These are phyloP conservation scores for Pipistrellus pipistrellus DNA, from an alignment of 2,797 vertebrate species.

Conservation along the genomic window DNA sequence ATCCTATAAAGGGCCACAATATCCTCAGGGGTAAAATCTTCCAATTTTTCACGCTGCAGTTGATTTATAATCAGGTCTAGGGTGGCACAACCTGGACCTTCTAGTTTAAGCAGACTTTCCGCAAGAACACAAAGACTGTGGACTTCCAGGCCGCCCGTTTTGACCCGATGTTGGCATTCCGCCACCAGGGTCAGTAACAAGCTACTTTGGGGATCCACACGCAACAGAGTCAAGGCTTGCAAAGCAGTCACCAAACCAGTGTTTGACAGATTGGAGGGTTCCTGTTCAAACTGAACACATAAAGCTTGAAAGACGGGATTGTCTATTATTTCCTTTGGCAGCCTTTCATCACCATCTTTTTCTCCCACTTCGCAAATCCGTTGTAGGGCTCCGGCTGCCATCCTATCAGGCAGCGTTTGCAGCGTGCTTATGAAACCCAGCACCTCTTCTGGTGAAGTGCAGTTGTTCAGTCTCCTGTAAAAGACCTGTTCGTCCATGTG, in stretches of 20 bases:
- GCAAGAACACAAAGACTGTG: constrained; percentile 91
- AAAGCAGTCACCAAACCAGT: constrained; percentile 89
- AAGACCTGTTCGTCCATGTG: constrained; percentile 87
- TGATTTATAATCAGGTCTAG: constrained; percentile 89
- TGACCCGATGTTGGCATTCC: constrained; percentile 91
- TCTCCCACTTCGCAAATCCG: constrained; percentile 92
- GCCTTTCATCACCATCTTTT: constrained; percentile 79
- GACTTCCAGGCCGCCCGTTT: constrained; percentile 85
- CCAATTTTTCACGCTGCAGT: constrained; percentile 87
- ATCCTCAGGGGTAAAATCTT: constrained; percentile 89
- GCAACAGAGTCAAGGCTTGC: constrained; percentile 91
- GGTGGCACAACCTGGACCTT: constrained; percentile 80
- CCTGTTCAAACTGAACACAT: constrained; percentile 91
- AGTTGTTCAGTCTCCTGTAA: constrained; percentile 84
- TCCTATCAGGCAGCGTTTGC: constrained; percentile 88
- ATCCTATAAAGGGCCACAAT: constrained; percentile 90
- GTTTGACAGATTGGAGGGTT: constrained; percentile 89
- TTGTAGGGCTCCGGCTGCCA: constrained; percentile 91
- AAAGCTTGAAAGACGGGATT: constrained; percentile 89
- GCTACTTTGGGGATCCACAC: constrained; percentile 90
- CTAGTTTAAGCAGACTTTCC: constrained; percentile 90
- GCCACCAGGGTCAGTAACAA: constrained; percentile 91
- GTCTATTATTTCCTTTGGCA: constrained; percentile 87
- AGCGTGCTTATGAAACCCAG: constrained; percentile 88
- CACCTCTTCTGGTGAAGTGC: constrained; percentile 89